Conservation (phyloP, 2,113 vertebrate species). For the Lophura nycthemera region DNA sequence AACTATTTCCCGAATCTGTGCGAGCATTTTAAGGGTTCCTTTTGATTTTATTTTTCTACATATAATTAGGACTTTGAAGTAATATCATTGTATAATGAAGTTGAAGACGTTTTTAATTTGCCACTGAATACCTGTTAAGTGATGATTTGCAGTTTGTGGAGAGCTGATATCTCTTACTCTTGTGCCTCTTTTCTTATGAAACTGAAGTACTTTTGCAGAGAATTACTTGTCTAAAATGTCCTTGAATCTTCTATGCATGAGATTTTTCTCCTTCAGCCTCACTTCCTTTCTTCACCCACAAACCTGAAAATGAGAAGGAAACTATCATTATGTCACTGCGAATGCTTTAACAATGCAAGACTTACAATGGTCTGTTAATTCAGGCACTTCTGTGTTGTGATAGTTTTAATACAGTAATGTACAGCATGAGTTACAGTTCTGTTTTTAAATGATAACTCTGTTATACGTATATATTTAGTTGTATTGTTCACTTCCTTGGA, state of each 20-base stretch:
- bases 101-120: not conserved
- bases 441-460: not conserved
- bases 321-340: not conserved
- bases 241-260: not conserved
- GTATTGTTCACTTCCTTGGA: conserved; percentile 19
- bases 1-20: not conserved
- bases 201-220: not conserved
- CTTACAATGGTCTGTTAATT: not conserved
- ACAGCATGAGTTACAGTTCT: not conserved
- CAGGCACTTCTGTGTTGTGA: not conserved
- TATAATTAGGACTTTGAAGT: not conserved
- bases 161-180: not conserved
- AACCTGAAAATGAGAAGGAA: not conserved
- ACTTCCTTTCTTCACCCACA: not conserved
- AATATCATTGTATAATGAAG: not conserved
- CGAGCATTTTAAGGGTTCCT: not conserved
- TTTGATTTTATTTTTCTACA: not conserved
- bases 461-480: not conserved
- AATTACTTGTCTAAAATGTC: not conserved
- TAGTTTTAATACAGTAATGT: not conserved
- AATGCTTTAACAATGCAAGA: not conserved
- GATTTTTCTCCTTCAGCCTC: not conserved
- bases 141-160: not conserved
- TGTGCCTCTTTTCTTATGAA: not conserved
- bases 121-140: fast-evolving